These are phyloP conservation scores for Polia nebulosa DNA, from an alignment of 2,888 invertebrate species.

Conservation along the genomic window DNA sequence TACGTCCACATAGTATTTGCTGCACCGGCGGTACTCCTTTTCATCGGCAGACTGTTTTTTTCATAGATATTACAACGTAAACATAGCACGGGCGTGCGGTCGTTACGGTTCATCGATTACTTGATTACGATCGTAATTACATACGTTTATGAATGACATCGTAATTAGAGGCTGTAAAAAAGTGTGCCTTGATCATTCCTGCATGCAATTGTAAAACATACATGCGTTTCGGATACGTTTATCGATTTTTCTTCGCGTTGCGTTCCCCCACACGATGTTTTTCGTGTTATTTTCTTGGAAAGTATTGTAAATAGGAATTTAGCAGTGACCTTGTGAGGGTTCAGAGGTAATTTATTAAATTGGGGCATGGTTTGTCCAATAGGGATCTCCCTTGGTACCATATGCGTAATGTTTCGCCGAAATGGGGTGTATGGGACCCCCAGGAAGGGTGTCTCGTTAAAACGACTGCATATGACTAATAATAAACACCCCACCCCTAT, in stretches of 20 bases:
- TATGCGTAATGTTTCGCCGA: slow-evolving; percentile 73
- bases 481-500: slow-evolving; percentile 58
- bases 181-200: slow-evolving; percentile 63
- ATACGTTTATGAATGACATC: slow-evolving; percentile 86
- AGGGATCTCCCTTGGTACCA: slow-evolving; percentile 58
- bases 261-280: slow-evolving; percentile 64
- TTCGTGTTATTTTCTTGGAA: slow-evolving; percentile 58
- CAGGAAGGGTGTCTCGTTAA: slow-evolving; percentile 69
- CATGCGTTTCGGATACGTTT: slow-evolving; percentile 47
- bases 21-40: slow-evolving; percentile 76
- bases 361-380: slow-evolving; percentile 68
- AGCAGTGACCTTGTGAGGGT: slow-evolving; percentile 71
- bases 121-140: slow-evolving; percentile 82
- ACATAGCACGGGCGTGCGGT: slow-evolving; percentile 78
- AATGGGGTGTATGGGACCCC: slow-evolving; percentile 78
- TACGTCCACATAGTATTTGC: slow-evolving; percentile 81
- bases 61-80: slow-evolving; percentile 81
- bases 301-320: slow-evolving; percentile 52
- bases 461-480: slow-evolving; percentile 66
- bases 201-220: slow-evolving; percentile 51
- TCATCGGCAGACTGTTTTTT: slow-evolving; percentile 74
- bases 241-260: slow-evolving; percentile 68
- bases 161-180: slow-evolving; percentile 71
- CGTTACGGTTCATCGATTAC: slow-evolving; percentile 85
- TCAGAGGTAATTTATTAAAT: slow-evolving; percentile 69